Evolutionary conservation across 1,140 invertebrate species (phyloP).

Genomic region (Halotydeus destructor): DNA sequence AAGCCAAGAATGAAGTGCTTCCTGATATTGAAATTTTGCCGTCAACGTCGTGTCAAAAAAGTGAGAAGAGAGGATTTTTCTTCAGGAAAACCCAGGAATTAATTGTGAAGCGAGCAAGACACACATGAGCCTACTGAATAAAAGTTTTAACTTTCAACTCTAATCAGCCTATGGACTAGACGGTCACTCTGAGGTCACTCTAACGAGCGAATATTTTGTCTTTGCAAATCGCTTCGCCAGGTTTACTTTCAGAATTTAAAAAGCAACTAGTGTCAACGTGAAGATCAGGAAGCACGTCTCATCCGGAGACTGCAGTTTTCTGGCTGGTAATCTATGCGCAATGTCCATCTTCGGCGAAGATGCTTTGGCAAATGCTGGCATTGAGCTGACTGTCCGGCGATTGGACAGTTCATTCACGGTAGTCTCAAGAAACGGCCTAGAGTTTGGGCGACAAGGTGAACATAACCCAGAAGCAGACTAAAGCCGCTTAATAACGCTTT

Average conservation of each 20-base stretch:
- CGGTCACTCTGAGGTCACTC: too few relatives aligned
- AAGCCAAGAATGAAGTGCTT: too few relatives aligned
- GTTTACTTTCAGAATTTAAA: constrained; percentile 51
- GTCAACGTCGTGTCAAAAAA: too few relatives aligned
- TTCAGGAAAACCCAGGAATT: too few relatives aligned
- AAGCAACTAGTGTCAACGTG: constrained; percentile 18
- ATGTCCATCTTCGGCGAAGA: constrained; percentile 98
- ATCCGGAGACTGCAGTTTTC: constrained; percentile 89
- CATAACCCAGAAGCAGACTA: constrained; percentile 49
- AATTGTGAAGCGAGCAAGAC: too few relatives aligned
- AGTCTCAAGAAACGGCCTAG: constrained; percentile 96
- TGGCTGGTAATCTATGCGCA: constrained; percentile 98
- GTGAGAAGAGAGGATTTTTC: too few relatives aligned
- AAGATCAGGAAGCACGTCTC: constrained; percentile 46
- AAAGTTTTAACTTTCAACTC: too few relatives aligned
- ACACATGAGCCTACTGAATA: too few relatives aligned
- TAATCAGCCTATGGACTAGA: too few relatives aligned
- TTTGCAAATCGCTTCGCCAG: constrained; percentile 77
- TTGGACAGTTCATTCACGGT: constrained; percentile 91
- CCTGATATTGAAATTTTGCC: too few relatives aligned
- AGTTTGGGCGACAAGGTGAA: constrained; percentile 92
- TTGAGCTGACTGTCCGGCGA: constrained; percentile 76
- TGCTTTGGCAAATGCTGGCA: constrained; percentile 89
- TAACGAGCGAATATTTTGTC: too few relatives aligned
- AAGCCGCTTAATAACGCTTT: constrained; percentile 10